A percentile compares a stretch with the other conserved stretches of the same genome.
These are phyloP conservation scores for Sprattus sprattus DNA, from an alignment of 2,113 vertebrate species.

Conservation along the genomic window DNA sequence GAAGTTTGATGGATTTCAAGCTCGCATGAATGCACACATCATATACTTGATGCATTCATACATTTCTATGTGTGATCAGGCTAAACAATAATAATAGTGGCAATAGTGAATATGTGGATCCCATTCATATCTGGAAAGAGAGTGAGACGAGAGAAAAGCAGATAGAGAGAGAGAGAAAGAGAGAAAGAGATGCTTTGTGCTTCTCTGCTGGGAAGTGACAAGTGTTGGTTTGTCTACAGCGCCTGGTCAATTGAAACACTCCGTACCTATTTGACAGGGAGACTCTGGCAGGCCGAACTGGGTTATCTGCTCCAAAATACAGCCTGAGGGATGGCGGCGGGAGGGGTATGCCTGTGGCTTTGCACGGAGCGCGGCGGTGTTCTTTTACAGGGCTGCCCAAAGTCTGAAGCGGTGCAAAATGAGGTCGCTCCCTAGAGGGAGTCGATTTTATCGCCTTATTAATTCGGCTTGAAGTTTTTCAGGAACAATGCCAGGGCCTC, in stretches of 20 bases:
- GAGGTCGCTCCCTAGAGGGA: background rate
- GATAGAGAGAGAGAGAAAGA: background rate
- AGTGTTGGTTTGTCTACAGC: background rate
- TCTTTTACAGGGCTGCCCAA: constrained; percentile 11
- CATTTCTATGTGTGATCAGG: background rate
- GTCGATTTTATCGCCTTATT: constrained; percentile 44
- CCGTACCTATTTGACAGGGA: background rate
- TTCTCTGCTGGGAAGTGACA: background rate
- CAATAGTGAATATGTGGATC: too few species aligned
- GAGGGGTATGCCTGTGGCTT: background rate
- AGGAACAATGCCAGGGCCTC: constrained; percentile 31
- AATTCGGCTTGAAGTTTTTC: constrained; percentile 50
- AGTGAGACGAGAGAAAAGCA: background rate
- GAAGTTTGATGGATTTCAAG: background rate
- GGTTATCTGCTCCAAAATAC: constrained; percentile 15
- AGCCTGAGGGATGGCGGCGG: background rate
- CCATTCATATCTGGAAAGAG: background rate
- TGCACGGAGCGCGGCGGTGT: constrained; percentile 20
- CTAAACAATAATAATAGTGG: too few species aligned
- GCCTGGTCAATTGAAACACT: background rate
- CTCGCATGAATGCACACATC: background rate
- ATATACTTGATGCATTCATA: background rate
- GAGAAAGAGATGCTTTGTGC: background rate
- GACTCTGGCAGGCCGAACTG: background rate
- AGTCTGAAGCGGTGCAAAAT: background rate